These are phyloP conservation scores for Pelmatolapia mariae DNA, from an alignment of 2,113 vertebrate genomes.

Conservation along the genomic window DNA sequence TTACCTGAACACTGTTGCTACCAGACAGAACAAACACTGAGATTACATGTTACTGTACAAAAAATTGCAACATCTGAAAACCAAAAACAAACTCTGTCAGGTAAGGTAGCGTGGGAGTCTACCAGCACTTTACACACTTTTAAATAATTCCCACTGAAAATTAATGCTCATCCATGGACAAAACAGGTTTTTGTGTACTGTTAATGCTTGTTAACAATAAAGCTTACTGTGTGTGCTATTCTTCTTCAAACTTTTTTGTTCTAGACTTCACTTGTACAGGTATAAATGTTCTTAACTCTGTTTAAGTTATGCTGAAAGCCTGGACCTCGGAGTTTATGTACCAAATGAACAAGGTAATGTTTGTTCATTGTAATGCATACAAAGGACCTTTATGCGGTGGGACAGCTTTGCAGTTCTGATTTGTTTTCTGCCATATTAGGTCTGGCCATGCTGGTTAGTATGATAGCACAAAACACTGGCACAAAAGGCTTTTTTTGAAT, in stretches of 20 bases:
- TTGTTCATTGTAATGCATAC: background rate
- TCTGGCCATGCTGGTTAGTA: background rate
- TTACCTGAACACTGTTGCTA: background rate
- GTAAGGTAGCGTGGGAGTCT: background rate
- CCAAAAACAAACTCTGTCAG: background rate
- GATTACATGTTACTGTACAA: background rate
- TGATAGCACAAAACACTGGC: background rate
- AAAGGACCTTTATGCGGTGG: background rate
- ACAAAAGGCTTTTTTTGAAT: background rate
- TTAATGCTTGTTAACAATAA: background rate
- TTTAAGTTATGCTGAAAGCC: background rate
- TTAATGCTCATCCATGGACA: background rate
- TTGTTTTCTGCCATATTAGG: background rate
- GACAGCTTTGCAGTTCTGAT: background rate
- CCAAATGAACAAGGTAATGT: background rate
- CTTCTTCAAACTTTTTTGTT: background rate
- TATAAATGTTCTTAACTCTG: background rate
- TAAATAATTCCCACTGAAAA: background rate
- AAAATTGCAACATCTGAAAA: background rate
- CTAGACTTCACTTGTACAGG: background rate
- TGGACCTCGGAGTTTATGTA: background rate
- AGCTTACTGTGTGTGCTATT: background rate
- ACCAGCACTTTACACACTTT: background rate
- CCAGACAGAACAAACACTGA: background rate
- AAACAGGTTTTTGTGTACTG: background rate